phyloP scores from a whole-genome alignment of 2,888 invertebrate species.

The Amitus sp. region DNA sequence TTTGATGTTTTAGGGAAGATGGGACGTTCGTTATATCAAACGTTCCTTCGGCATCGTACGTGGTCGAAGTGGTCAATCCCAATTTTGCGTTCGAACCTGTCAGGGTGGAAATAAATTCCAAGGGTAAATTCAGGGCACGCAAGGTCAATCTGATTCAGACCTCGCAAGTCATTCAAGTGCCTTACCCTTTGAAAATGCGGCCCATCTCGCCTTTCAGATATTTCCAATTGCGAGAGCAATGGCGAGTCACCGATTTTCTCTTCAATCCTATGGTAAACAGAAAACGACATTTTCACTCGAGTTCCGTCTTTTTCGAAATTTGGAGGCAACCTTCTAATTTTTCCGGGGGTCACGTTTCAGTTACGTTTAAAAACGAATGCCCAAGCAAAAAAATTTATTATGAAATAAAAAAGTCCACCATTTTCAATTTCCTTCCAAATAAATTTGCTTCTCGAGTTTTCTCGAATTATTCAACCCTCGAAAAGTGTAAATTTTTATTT shows the following conservation, averaged over 20 bases:
- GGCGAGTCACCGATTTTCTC: conserved; percentile 95
- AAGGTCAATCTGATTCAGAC: conserved; percentile 95
- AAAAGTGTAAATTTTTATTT: too few species aligned
- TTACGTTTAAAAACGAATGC: too few species aligned
- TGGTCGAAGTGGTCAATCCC: conserved; percentile 91
- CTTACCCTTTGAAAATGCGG: conserved; percentile 92
- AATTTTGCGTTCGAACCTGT: conserved; percentile 93
- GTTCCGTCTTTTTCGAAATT: too few species aligned
- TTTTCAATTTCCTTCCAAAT: too few species aligned
- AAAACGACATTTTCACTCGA: too few species aligned
- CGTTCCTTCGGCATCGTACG: conserved; percentile 91
- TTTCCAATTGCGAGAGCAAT: conserved; percentile 95
- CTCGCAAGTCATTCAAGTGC: conserved; percentile 87
- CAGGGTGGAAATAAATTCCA: conserved; percentile 96
- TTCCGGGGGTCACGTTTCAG: too few species aligned
- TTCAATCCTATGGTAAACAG: conserved; percentile 88
- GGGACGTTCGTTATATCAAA: conserved; percentile 90
- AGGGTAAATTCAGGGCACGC: conserved; percentile 95
- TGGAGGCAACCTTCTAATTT: too few species aligned
- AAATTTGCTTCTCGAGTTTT: too few species aligned
- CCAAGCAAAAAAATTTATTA: too few species aligned
- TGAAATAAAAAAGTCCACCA: too few species aligned
- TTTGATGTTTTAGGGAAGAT: conserved; percentile 75
- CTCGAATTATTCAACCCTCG: too few species aligned
- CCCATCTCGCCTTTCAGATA: conserved; percentile 83